Base-by-base conservation (phyloP, 2,888 invertebrate genomes). In the Arge pagana region DNA sequence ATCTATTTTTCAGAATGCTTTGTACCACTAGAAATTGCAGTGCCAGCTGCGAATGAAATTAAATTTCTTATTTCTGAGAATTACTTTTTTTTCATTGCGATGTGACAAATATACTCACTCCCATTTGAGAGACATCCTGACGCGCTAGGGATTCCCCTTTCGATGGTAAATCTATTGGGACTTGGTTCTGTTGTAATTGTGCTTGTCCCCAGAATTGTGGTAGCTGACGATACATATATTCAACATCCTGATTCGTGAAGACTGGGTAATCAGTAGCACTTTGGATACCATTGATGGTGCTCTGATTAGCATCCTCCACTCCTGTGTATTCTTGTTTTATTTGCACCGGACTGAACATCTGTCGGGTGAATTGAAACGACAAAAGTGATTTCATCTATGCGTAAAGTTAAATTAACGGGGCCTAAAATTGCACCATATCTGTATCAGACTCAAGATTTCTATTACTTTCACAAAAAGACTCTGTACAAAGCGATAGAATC, bases 281-380 rank as follows among this genome's bases (percentile, higher is more conserved):
- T 52, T 67, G 67, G 50, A 56, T 55, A 57, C 57, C 63, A 55
- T 61, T 61, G 41, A 60, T 62, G 56, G 58, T 61, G 60, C 57
- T 66, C 55, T 66, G 64, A 57, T 61, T 68, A 40, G 63, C 62
- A 39, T 75, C 74, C 54, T 74, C 75, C 56, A 66, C 61, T 54
- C 60, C 65, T 56, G 67, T 64, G 59, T 66, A 73, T 63, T 75
- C 75, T 60, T 75, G 71, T 60, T 76, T 76, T 62, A 76, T 72
- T 57, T 72, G 73, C 54, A 74, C 61, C 52, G 74, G 68, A 62
- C 71, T 65, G 54, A 73, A 75, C 75, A 76, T 75, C 75, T 75
- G 33, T 33, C 10, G 23, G 37, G 26, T 16, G 10, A 30, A 39
- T 28, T 18, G 15, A 28, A 3, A 11, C 35, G 4, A 15, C 26